phyloP scores from a whole-genome alignment of 2,113 vertebrate species.

The Epinephelus lanceolatus region DNA sequence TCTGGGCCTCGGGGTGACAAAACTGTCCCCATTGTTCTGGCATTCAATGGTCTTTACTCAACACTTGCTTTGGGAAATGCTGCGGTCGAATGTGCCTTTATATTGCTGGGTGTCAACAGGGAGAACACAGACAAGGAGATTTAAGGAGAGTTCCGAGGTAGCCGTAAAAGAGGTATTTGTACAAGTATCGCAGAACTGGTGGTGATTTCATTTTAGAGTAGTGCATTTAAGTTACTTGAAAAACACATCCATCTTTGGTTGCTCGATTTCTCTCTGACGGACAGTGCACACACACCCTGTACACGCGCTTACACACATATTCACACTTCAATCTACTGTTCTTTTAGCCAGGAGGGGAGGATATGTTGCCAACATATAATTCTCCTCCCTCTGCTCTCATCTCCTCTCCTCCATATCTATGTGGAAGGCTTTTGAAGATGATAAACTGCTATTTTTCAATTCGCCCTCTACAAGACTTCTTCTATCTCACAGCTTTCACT shows the following conservation, averaged over 20 bases:
- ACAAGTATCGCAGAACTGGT: slow-evolving; percentile 11
- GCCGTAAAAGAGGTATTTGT: slow-evolving; percentile 33
- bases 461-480: slow-evolving; percentile 37
- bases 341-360: slow-evolving; percentile 54
- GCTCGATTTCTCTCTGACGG: slow-evolving; percentile 25
- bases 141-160: slow-evolving; percentile 13
- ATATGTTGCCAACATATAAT: slow-evolving; percentile 51
- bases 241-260: slow-evolving; percentile 31
- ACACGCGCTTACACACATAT: slow-evolving; percentile 6
- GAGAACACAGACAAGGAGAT: slow-evolving; percentile 36
- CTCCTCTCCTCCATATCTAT: slow-evolving; percentile 50
- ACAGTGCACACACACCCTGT: background rate
- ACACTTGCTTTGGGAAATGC: slow-evolving; percentile 48
- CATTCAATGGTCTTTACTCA: slow-evolving; percentile 58
- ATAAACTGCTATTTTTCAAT: slow-evolving; percentile 58
- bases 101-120: slow-evolving; percentile 24
- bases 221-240: slow-evolving; percentile 19
- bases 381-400: slow-evolving; percentile 48
- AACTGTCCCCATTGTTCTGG: slow-evolving; percentile 55
- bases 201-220: slow-evolving; percentile 30
- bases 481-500: slow-evolving; percentile 38
- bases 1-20: slow-evolving; percentile 52
- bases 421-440: slow-evolving; percentile 62
- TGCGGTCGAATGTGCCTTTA: slow-evolving; percentile 33
- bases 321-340: slow-evolving; percentile 39